Conservation (phyloP, 2,797 vertebrate genomes). For the Tapera naevia region DNA sequence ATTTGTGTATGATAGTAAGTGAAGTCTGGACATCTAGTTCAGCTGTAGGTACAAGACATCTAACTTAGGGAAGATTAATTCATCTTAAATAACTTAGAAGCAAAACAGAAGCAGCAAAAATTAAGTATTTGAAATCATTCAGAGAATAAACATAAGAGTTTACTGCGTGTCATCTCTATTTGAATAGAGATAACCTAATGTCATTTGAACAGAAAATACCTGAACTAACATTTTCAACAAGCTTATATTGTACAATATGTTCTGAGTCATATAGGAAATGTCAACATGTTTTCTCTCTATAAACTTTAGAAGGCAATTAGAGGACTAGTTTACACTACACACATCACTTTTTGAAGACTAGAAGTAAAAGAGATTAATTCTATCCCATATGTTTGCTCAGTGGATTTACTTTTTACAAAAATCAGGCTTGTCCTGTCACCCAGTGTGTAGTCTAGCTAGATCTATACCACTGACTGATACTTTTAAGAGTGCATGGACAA, state of each 20-base stretch:
- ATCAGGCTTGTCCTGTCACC: not conserved
- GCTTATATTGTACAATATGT: not conserved
- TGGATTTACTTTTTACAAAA: constrained; percentile 12
- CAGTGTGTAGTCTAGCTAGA: not conserved
- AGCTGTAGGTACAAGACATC: not conserved
- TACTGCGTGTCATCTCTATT: not conserved
- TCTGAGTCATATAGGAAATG: constrained; percentile 25
- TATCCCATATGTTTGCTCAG: constrained; percentile 27
- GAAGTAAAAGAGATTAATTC: constrained; percentile 51
- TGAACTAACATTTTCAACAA: constrained; percentile 23
- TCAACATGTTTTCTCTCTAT: constrained; percentile 63
- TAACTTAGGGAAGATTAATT: not conserved
- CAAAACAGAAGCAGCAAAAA: not conserved
- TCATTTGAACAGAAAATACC: constrained; percentile 28
- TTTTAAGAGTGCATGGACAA: not conserved
- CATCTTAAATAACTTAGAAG: not conserved
- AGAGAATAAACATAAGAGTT: constrained; percentile 12
- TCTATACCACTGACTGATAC: not conserved
- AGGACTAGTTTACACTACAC: constrained; percentile 56
- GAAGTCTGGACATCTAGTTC: not conserved
- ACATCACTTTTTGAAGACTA: constrained; percentile 48
- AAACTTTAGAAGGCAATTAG: constrained; percentile 63
- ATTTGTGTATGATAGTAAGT: not conserved
- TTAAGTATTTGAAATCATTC: constrained; percentile 4
- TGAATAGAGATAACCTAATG: constrained; percentile 3